Conservation (phyloP, 2,888 invertebrate genomes). For the Perithous albicinctus region DNA sequence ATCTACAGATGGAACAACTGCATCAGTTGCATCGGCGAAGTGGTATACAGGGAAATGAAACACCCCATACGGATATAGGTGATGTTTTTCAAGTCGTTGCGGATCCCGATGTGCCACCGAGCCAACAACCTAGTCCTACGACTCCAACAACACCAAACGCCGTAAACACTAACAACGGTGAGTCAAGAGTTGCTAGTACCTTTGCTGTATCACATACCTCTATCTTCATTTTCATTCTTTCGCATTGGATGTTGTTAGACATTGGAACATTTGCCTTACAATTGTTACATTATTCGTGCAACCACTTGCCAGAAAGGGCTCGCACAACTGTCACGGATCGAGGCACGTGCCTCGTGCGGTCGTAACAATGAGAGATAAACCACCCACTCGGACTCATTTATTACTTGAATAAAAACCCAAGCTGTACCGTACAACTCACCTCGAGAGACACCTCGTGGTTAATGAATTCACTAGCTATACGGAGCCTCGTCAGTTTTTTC, state of each 20-base stretch:
- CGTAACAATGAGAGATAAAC: constrained; percentile 35
- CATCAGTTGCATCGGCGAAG: constrained; percentile 95
- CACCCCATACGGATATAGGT: constrained; percentile 92
- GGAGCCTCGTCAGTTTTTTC: constrained; percentile 70
- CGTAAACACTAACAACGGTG: constrained; percentile 80
- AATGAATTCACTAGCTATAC: constrained; percentile 78
- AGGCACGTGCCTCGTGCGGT: constrained; percentile 47
- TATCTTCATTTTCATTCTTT: constrained; percentile 24
- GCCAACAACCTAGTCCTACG: constrained; percentile 79
- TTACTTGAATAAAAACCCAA: neutral
- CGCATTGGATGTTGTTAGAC: neutral
- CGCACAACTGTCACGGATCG: constrained; percentile 52
- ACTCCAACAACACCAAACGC: constrained; percentile 81
- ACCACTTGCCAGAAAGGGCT: constrained; percentile 23
- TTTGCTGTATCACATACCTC: neutral
- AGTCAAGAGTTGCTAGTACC: constrained; percentile 62
- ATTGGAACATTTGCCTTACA: neutral
- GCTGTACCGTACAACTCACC: neutral
- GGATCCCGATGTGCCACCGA: constrained; percentile 87
- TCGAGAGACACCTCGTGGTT: constrained; percentile 51
- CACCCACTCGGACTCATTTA: neutral
- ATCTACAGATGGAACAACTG: constrained; percentile 96
- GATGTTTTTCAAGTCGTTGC: constrained; percentile 95
- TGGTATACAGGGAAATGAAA: constrained; percentile 90
- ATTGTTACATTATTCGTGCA: constrained; percentile 5